Evolutionary conservation across 37 sponge, comb jelly and placozoan genomes (phyloP), one percentile per base, ranked within the genome.

Genomic region (Corticium candelabrum): DNA sequence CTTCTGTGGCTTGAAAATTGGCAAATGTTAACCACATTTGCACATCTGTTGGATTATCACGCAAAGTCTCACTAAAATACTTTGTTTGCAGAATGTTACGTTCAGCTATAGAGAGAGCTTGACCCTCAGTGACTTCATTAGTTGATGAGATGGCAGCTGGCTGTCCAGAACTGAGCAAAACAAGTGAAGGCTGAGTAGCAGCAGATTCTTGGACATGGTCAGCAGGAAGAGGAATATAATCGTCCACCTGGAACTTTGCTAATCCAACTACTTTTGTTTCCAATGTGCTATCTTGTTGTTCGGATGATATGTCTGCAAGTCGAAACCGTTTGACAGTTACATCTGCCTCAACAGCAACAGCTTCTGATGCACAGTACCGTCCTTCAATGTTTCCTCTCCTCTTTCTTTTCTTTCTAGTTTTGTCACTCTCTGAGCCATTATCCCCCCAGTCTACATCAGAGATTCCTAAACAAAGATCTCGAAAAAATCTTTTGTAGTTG

Each of bases 401-500:
- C 30, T 27, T 5, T 77, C 77, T 15, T 32, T 21, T 72, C 74
- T 72, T 72, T 27, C 21, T 72, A 27, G 21, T 72, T 15, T 27
- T 36, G 15, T 21, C 21, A 11, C 15, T n/a, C 37, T 32, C 37
- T 11, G 11, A 11, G 32, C 29, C 74, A 27, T 27, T 72, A 21
- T 72, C 32, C n/a, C n/a, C n/a, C 74, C 37, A 72, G 15, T n/a
- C 74, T 15, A 32, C 37, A 21, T 36, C 29, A 21, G 15, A 11
- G 7, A 90, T 67, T 0, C 91, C 90, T 1, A 86, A 2, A 39
- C 82, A 85, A 30, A 35, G 43, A 11, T 37, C 34, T 1, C 75
- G 76, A 76, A 81, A 82, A 33, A 62, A 36, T 40, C 91, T 40
- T 35, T 76, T 69, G 39, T 90, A 93, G 0, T 27, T 77, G 33